phyloP scores from a whole-genome alignment of 2,797 vertebrate species.

The Poecilia wingei region DNA sequence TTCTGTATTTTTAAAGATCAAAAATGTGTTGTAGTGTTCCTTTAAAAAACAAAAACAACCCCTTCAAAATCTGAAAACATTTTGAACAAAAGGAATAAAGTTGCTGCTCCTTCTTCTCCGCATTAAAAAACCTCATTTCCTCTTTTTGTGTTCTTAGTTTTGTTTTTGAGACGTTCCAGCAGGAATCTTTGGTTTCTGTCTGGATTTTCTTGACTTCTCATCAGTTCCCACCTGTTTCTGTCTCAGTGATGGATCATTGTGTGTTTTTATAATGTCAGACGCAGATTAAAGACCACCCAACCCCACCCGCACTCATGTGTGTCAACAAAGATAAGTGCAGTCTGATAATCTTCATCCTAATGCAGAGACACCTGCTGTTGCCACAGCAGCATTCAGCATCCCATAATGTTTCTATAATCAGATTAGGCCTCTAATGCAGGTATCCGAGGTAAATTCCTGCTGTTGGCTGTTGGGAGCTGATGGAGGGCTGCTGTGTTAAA shows the following conservation, averaged over 20 bases:
- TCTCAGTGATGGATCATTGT: background rate
- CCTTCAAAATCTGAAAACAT: too few species aligned
- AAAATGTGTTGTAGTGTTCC: background rate
- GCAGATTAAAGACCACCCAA: conserved; percentile 5
- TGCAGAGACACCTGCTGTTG: conserved; percentile 94
- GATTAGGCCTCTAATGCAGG: conserved; percentile 93
- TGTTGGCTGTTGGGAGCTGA: conserved; percentile 4
- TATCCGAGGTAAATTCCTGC: conserved; percentile 90
- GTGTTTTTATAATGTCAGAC: conserved; percentile 1
- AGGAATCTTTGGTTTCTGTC: background rate
- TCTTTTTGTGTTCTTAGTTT: background rate
- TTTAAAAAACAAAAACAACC: background rate
- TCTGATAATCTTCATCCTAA: conserved; percentile 78
- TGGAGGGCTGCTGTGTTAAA: background rate
- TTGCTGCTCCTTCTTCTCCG: background rate
- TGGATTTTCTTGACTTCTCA: background rate
- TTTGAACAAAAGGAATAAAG: too few species aligned
- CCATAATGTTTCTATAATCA: conserved; percentile 91
- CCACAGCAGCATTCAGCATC: conserved; percentile 90
- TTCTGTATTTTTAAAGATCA: background rate
- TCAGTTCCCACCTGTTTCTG: background rate
- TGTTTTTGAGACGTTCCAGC: background rate
- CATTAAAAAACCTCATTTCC: background rate
- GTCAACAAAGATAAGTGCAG: conserved; percentile 51
- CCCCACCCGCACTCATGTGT: conserved; percentile 1